phyloP scores from a whole-genome alignment of 2,888 invertebrate species.

The Entomobrya multifasciata region DNA sequence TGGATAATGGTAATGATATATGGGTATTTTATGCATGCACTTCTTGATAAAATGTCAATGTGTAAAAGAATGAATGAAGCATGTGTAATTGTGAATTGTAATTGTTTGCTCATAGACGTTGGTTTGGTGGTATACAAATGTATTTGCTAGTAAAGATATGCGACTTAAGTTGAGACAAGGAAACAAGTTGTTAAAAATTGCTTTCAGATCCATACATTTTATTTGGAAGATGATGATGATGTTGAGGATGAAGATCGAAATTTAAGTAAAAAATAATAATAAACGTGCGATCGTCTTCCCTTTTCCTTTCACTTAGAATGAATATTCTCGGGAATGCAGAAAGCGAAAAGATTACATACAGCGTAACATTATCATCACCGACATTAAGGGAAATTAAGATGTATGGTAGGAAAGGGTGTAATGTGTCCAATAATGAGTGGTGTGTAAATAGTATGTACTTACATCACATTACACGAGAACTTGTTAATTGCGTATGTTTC shows the following conservation, averaged over 20 bases:
- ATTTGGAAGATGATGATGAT: neutral
- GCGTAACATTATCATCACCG: neutral
- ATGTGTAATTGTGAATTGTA: conserved; percentile 34
- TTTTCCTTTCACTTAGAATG: conserved; percentile 40
- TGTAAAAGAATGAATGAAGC: conserved; percentile 34
- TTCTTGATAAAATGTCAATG: too few relatives aligned
- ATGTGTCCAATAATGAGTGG: neutral
- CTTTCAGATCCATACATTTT: conserved; percentile 28
- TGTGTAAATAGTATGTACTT: neutral
- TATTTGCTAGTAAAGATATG: neutral
- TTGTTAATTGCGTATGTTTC: neutral
- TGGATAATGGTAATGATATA: conserved; percentile 2
- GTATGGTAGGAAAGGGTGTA: neutral
- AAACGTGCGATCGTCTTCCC: conserved; percentile 31
- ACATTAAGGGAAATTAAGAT: conserved; percentile 4
- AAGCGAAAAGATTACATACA: conserved; percentile 31
- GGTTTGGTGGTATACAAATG: too few relatives aligned
- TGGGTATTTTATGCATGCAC: conserved; percentile 9
- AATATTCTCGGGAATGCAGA: conserved; percentile 58
- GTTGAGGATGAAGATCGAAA: conserved; percentile 5
- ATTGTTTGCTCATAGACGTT: conserved; percentile 29
- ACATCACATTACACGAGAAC: neutral
- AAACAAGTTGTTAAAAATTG: conserved; percentile 31
- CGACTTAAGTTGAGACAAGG: neutral
- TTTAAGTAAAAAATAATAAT: conserved; percentile 26